Percentiles rank a stretch among this genome's conserved stretches.
These are phyloP conservation scores for Parochlus steinenii DNA, from an alignment of 2,888 invertebrate genomes.

Conservation along the genomic window DNA sequence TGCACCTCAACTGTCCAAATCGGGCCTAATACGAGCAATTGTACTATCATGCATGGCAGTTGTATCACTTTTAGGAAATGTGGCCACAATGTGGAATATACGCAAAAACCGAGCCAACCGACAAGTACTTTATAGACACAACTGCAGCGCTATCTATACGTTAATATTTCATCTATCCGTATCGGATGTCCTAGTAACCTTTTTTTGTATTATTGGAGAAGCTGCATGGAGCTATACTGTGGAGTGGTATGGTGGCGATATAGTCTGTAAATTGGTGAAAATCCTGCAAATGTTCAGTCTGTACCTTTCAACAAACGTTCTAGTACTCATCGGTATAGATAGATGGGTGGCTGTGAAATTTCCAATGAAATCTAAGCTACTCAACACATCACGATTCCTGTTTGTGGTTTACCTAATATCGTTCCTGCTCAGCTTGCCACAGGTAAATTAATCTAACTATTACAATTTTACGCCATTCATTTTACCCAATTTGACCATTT, in stretches of 20 bases:
- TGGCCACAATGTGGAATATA: slow-evolving; percentile 61
- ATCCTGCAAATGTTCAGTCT: slow-evolving; percentile 67
- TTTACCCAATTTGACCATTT: background rate
- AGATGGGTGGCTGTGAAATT: slow-evolving; percentile 66
- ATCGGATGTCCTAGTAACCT: slow-evolving; percentile 64
- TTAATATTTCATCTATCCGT: slow-evolving; percentile 67
- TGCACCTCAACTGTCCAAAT: slow-evolving; percentile 48
- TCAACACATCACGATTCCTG: slow-evolving; percentile 16
- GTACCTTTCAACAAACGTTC: slow-evolving; percentile 65
- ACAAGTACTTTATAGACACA: slow-evolving; percentile 36
- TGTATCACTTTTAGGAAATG: slow-evolving; percentile 55
- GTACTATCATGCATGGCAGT: slow-evolving; percentile 52
- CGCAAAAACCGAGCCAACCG: slow-evolving; percentile 41
- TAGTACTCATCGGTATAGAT: slow-evolving; percentile 69
- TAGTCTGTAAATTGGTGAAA: slow-evolving; percentile 63
- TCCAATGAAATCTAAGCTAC: slow-evolving; percentile 44
- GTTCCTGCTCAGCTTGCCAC: slow-evolving; percentile 58
- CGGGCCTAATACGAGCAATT: slow-evolving; percentile 45
- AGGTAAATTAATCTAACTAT: slow-evolving; percentile 40
- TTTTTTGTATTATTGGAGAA: slow-evolving; percentile 67
- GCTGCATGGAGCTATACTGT: slow-evolving; percentile 68
- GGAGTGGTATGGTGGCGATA: slow-evolving; percentile 62
- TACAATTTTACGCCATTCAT: background rate
- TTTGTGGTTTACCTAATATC: slow-evolving; percentile 55
- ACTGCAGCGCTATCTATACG: slow-evolving; percentile 56